Evolutionary conservation across 2,113 vertebrate genomes (phyloP), one percentile per base, ranked within the genome.

Genomic region (Promerops cafer): DNA sequence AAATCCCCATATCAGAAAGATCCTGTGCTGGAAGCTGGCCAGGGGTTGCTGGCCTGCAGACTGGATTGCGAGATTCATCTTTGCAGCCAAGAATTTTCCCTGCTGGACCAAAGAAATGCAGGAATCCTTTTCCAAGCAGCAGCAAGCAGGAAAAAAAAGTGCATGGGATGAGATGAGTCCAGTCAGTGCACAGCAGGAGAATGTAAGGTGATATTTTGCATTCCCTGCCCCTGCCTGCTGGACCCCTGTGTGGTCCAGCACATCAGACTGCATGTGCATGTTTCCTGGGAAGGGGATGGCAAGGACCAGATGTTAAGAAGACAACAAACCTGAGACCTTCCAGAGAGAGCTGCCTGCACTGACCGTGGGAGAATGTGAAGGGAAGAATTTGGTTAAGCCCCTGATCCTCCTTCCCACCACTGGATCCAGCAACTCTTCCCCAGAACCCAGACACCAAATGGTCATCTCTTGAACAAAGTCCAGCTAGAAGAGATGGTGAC

Each of bases 51-150:
- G 88, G 79, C 82, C 59, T 75, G 24, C 3, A 7, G 70, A 74
- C 42, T 37, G 15, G 54, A 95, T 80, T 90, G 93, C 0, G 1
- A 88, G 87, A 77, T n/a, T 57, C 64, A 35, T 68, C 71, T 90
- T 40, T 74, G 79, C 83, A 94, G 94, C 79, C 95, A 97, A 86
- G 60, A 93, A 83, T 89, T 83, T 56, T 52, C 60, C 64, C 68
- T 23, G 4, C 35, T 33, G 92, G 92, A 93, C 92, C 64, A 88
- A 88, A 92, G 88, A 93, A 93, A 94, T 64, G 54, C 68, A 88
- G 27, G 47, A 83, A 66, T 31, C 44, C 0, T 0, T 93, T 92
- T 93, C 79, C 85, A 95, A 90, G 85, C 83, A 96, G 90, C 69
- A 94, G 81, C 40, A 22, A 84, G 23, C 49, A 82, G 69, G 7